Evolutionary conservation across 1,140 invertebrate genomes (phyloP).

Genomic region (Drosophila triauraria): DNA sequence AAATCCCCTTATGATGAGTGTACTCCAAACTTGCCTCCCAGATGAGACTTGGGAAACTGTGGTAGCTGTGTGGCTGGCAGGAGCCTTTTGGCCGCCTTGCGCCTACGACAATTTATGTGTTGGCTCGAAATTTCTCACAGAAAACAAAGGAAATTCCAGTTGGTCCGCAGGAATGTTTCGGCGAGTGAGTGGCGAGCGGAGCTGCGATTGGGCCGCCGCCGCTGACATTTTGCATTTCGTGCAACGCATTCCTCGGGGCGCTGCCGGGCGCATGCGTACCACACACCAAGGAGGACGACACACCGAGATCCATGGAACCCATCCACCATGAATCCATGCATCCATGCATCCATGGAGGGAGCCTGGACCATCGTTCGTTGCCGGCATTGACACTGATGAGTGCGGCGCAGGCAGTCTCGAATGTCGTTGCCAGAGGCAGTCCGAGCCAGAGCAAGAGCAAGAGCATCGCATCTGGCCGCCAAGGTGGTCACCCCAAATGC

Average conservation of each 20-base stretch:
- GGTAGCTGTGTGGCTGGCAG: slow-evolving; percentile 41
- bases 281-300: slow-evolving; percentile 80
- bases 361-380: slow-evolving; percentile 13
- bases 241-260: slow-evolving; percentile 83
- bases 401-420: slow-evolving; percentile 43
- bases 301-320: slow-evolving; percentile 56
- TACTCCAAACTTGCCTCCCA: slow-evolving; percentile 15
- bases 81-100: slow-evolving; percentile 51
- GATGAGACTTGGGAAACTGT: slow-evolving; percentile 36
- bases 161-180: slow-evolving; percentile 67
- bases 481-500: slow-evolving; percentile 82
- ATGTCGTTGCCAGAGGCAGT: slow-evolving; percentile 54
- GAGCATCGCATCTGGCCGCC: slow-evolving; percentile 57
- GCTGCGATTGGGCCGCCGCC: slow-evolving; percentile 71
- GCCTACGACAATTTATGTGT: slow-evolving; percentile 82
- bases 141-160: slow-evolving; percentile 84
- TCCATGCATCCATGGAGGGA: background rate
- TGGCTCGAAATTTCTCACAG: slow-evolving; percentile 81
- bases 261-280: slow-evolving; percentile 81
- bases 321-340: slow-evolving; percentile 15
- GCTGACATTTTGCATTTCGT: slow-evolving; percentile 85
- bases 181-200: slow-evolving; percentile 57
- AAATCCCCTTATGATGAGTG: slow-evolving; percentile 34
- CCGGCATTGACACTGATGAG: slow-evolving; percentile 83
- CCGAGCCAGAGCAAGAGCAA: slow-evolving; percentile 8